Evolutionary conservation across 2,113 vertebrate species (phyloP).

Genomic region (Rafetus swinhoei): DNA sequence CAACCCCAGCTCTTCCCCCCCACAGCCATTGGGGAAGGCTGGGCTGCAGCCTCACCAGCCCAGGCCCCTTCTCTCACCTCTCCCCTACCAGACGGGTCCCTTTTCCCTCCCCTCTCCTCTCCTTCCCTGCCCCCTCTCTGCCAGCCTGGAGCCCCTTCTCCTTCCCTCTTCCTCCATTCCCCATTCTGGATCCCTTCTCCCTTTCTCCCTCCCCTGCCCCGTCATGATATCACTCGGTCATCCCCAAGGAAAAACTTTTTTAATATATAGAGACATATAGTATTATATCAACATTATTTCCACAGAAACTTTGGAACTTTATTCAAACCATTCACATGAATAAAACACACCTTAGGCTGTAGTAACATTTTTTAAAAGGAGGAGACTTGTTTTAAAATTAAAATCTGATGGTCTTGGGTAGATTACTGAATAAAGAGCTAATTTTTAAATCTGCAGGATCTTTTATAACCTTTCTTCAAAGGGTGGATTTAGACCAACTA

Average conservation of each 20-base stretch:
- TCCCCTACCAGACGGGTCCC: too few species aligned
- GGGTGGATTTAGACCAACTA: constrained; percentile 54
- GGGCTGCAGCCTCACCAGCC: too few species aligned
- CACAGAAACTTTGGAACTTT: constrained; percentile 65
- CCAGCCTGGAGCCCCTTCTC: too few species aligned
- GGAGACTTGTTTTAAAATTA: constrained; percentile 57
- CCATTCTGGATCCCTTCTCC: too few species aligned
- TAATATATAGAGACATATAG: constrained; percentile 7
- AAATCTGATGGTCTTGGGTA: constrained; percentile 62
- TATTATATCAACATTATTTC: constrained; percentile 54
- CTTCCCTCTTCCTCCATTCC: too few species aligned
- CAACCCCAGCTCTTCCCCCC: too few species aligned
- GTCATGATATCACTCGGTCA: too few species aligned
- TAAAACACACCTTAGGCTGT: constrained; percentile 70
- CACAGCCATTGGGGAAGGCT: too few species aligned
- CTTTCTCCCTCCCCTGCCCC: too few species aligned
- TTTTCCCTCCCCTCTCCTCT: too few species aligned
- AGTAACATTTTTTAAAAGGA: constrained; percentile 66
- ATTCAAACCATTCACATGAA: constrained; percentile 65
- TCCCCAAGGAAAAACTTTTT: not conserved
- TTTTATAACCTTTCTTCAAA: constrained; percentile 63
- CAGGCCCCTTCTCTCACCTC: too few species aligned
- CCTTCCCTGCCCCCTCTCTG: too few species aligned
- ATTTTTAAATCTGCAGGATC: constrained; percentile 63
- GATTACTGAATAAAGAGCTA: constrained; percentile 65